Evolutionary conservation across 2,888 invertebrate species (phyloP), one percentile per base, ranked within the genome.

Genomic region (Leptinotarsa haldemani): DNA sequence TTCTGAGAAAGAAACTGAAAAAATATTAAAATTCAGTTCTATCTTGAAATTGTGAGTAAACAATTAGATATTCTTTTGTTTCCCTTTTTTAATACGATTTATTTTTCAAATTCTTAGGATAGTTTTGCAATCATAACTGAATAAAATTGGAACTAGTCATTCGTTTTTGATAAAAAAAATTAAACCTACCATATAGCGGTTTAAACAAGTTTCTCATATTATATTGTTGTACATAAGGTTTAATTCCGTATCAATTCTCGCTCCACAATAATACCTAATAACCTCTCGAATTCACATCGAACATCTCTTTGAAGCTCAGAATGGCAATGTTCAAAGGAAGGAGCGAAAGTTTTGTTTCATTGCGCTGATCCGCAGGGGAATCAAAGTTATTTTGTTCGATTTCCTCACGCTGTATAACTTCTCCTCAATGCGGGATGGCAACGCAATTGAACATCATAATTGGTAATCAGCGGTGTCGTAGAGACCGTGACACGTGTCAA

Each of bases 391-490:
- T 82, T 81, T 81, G 79, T 81, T 80, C 80, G 75, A 79, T 78
- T 79, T 78, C 79, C 76, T 79, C 78, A 77, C 78, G 78, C 79
- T 69, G 72, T 78, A 78, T 77, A 77, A 78, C 74, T 77, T 77
- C 77, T 74, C 75, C 77, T 75, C 75, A 53, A 70, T 71, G 68
- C 56, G 77, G 80, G 78, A 79, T 77, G 78, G 79, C 80, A 80
- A 82, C 83, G 83, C 84, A 85, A 85, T 85, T 85, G 84, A 84
- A 85, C 84, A 82, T 83, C 84, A 83, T 85, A 85, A 85, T 84
- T 83, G 84, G 84, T 84, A 84, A 85, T 84, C 84, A 84, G 82
- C 80, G 83, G 83, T 82, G 81, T 81, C 80, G 81, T 80, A 80
- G 83, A 81, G 82, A 82, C 83, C 83, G 75, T 78, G 83, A 81